Conservation (phyloP, 2,888 invertebrate species). For the Caradrina kadenii region DNA sequence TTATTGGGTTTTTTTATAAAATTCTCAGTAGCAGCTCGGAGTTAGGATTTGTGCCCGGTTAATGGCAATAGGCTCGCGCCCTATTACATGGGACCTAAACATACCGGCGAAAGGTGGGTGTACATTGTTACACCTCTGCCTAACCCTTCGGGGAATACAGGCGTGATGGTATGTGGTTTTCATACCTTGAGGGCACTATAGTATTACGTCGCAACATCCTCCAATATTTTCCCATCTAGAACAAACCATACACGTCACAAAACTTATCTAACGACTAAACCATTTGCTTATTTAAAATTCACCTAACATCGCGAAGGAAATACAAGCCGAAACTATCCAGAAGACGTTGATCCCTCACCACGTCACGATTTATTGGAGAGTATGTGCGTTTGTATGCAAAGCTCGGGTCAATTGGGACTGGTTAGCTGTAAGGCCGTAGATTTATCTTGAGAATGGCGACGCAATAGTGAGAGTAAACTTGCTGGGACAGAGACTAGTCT, state of each 20-base stretch:
- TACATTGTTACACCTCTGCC: too few species aligned
- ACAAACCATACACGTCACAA: slow-evolving; percentile 7
- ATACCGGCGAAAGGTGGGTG: too few species aligned
- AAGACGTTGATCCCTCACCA: slow-evolving; percentile 18
- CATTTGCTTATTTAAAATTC: slow-evolving; percentile 40
- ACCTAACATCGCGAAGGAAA: slow-evolving; percentile 41
- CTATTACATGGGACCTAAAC: too few species aligned
- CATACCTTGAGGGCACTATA: neutral
- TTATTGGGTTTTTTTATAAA: too few species aligned
- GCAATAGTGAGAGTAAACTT: slow-evolving; percentile 76
- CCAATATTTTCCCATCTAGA: slow-evolving; percentile 7
- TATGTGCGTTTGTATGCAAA: slow-evolving; percentile 24
- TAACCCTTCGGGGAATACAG: too few species aligned
- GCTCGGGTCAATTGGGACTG: slow-evolving; percentile 60
- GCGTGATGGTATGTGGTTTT: too few species aligned
- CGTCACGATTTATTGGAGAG: slow-evolving; percentile 16
- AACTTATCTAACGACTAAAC: slow-evolving; percentile 33
- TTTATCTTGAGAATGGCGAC: slow-evolving; percentile 81
- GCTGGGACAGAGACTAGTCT: slow-evolving; percentile 34
- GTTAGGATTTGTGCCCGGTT: too few species aligned
- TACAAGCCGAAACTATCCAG: slow-evolving; percentile 28
- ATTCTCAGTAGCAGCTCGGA: too few species aligned
- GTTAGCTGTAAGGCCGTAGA: slow-evolving; percentile 69
- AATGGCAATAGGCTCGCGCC: too few species aligned
- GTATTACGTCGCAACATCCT: neutral